Base-by-base conservation (phyloP, 2,797 vertebrate species). In the Anabacerthia variegaticeps region DNA sequence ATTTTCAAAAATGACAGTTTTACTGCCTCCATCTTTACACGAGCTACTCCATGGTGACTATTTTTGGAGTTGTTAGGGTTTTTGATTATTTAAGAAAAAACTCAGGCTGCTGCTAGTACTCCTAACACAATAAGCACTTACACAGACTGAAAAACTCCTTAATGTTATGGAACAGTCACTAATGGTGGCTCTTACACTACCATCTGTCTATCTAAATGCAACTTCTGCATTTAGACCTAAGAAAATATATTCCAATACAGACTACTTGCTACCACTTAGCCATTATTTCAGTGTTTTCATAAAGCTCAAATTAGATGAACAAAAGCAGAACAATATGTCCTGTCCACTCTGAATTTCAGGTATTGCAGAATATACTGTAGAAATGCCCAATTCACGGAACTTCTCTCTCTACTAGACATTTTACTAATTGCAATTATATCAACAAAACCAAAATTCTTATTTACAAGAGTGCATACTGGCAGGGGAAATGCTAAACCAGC, bases 1-100 rank as follows among this genome's bases (percentile, higher is more conserved):
- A 61, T 82, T 86, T 94, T 72, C 65, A 84, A 88, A 82, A 73
- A n/a, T 75, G 80, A 96, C 85, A 75, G 83, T 48, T 96, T 85
- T 88, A 71, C 66, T 65, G 88, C 59, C 54, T 72, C 76, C 48
- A 28, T 30, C 78, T 75, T 82, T 51, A 54, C 30, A 55, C 5
- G 43, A 95, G 78, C 77, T 76, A 56, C 56, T 80, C 67, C 37
- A 75, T 21, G 17, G 41, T 49, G 54, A 76, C 49, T 89, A 30
- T 5, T 86, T 84, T 69, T 80, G 59, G 85, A 92, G 51, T 37
- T 54, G 49, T 30, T 72, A 62, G 5, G 36, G 12, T 0, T 73
- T 89, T 87, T 82, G 59, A 95, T 85, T 88, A 87, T 58, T 66
- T 21, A 69, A 89, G 37, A 91, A 59, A 54, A 68, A 39, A 48